Conservation (phyloP, 2,113 vertebrate species). For the Bagarius yarrelli region DNA sequence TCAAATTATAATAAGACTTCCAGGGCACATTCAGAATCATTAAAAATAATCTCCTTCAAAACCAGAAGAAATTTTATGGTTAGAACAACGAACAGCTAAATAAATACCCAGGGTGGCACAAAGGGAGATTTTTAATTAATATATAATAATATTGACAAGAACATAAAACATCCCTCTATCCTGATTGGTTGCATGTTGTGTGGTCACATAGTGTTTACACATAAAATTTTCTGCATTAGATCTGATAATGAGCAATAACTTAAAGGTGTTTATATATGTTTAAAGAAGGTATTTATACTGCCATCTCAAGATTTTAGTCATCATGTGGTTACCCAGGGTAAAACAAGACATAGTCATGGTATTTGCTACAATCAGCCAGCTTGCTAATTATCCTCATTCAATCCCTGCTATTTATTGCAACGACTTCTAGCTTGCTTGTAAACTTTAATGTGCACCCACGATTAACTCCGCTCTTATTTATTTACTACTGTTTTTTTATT, state of each 20-base stretch:
- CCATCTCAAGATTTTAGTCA: neutral
- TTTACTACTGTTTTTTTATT: conserved; percentile 44
- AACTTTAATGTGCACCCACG: conserved; percentile 63
- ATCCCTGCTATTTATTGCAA: conserved; percentile 57
- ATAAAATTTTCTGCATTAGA: too few species aligned
- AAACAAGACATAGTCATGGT: conserved; percentile 28
- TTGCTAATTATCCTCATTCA: conserved; percentile 66
- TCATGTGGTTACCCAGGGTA: neutral
- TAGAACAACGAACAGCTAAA: neutral
- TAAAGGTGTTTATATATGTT: neutral
- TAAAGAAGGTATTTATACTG: neutral
- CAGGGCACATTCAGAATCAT: neutral
- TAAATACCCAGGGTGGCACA: neutral
- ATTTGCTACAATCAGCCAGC: conserved; percentile 55
- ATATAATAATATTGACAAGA: neutral
- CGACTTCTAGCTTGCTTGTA: conserved; percentile 60
- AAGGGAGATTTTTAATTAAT: neutral
- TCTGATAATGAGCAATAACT: neutral
- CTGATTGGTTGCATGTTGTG: neutral
- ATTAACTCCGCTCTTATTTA: conserved; percentile 56
- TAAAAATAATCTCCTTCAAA: neutral
- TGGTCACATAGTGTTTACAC: neutral
- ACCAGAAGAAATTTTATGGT: neutral
- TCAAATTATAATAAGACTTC: neutral
- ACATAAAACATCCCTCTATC: neutral